Conservation (phyloP, 2,113 vertebrate species). For the Ammodramus savannarum region DNA sequence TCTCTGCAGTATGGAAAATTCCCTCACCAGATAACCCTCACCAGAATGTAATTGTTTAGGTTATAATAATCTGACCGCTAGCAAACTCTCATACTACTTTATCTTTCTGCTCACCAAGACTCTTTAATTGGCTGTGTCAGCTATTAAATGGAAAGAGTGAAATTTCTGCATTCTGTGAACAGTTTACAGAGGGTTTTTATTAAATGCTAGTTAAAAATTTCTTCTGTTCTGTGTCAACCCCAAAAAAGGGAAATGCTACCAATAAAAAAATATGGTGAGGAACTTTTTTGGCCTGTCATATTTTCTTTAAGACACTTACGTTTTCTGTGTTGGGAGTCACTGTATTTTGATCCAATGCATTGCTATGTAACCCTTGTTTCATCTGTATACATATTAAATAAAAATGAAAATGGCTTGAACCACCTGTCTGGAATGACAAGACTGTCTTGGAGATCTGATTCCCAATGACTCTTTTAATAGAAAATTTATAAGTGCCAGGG, state of each 20-base stretch:
- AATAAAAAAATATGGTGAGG: not conserved
- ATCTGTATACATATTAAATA: not conserved
- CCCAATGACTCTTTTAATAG: not conserved
- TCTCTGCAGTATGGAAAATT: not conserved
- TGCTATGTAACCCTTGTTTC: not conserved
- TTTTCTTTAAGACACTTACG: not conserved
- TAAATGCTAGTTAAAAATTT: not conserved
- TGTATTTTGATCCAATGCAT: not conserved
- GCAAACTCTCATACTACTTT: not conserved
- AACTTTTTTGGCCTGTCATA: not conserved
- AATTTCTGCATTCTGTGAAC: not conserved
- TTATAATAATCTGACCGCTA: not conserved
- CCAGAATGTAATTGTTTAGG: not conserved
- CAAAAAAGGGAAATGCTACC: not conserved
- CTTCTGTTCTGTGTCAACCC: not conserved
- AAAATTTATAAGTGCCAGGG: not conserved
- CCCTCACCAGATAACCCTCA: not conserved
- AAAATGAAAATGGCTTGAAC: not conserved
- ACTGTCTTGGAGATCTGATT: not conserved
- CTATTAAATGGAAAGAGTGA: not conserved
- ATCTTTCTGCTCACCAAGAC: not conserved
- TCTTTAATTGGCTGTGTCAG: not conserved
- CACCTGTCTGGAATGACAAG: not conserved
- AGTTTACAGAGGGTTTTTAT: not conserved
- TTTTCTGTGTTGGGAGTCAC: not conserved